A percentile compares a stretch with the other conserved stretches of the same genome.
Conservation (phyloP, 2,113 vertebrate genomes). For the Ondatra zibethicus region DNA sequence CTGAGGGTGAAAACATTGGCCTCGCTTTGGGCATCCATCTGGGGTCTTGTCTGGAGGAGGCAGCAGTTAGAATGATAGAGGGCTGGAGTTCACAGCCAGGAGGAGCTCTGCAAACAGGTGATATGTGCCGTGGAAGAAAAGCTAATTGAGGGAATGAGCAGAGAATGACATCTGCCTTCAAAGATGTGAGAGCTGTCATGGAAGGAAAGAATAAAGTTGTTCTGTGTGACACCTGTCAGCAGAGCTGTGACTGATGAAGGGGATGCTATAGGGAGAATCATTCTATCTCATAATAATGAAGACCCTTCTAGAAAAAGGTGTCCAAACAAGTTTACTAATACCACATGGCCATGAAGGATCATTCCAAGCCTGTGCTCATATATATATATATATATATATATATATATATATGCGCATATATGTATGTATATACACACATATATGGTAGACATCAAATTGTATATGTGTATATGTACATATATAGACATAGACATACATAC, state of each 20-base stretch:
- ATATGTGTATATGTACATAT: too few relatives aligned
- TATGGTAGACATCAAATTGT: too few relatives aligned
- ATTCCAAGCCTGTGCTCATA: neutral
- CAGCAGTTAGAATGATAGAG: neutral
- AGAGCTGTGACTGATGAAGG: slow-evolving; percentile 26
- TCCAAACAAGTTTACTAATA: neutral
- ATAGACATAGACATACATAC: too few relatives aligned
- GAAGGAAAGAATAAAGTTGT: slow-evolving; percentile 1
- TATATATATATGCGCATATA: too few relatives aligned
- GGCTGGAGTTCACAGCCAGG: neutral
- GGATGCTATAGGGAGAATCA: neutral
- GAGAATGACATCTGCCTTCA: slow-evolving; percentile 39
- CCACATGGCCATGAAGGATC: neutral
- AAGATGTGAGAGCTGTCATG: slow-evolving; percentile 2
- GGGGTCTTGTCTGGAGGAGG: neutral
- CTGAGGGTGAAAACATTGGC: neutral
- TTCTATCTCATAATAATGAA: neutral
- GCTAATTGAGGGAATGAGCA: neutral
- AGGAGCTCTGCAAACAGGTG: slow-evolving; percentile 12
- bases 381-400: too few relatives aligned
- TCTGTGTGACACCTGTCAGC: neutral
- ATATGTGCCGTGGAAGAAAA: neutral
- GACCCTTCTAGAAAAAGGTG: neutral
- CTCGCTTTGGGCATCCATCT: slow-evolving; percentile 9
- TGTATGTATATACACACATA: too few relatives aligned